phyloP scores from a whole-genome alignment of 2,113 vertebrate genomes.

The Lota lota region DNA sequence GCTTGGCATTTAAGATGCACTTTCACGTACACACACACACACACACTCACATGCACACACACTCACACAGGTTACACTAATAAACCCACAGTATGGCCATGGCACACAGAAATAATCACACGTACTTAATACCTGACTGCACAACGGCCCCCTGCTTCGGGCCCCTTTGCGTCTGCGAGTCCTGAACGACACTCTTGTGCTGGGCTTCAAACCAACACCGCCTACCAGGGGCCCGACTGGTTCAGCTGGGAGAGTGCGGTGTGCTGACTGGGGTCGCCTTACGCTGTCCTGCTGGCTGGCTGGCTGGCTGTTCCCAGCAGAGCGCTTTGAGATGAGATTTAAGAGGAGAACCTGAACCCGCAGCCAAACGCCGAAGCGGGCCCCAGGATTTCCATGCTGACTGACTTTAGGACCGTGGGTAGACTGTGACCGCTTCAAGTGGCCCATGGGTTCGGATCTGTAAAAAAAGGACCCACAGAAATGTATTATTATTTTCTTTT shows the following conservation, averaged over 20 bases:
- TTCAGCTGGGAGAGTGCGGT: no score
- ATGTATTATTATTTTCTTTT: neutral
- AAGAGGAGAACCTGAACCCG: neutral
- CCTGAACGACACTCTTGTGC: no score
- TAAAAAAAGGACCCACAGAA: neutral
- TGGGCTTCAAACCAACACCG: no score
- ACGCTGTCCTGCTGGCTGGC: neutral
- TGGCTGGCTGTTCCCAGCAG: neutral
- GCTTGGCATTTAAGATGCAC: neutral
- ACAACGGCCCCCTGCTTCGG: neutral
- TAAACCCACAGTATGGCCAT: neutral
- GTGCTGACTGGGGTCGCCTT: no score
- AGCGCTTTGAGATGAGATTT: neutral
- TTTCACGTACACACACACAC: neutral
- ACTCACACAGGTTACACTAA: conserved; percentile 10
- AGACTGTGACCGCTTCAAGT: neutral
- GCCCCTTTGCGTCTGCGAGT: no score
- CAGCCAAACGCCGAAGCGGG: neutral
- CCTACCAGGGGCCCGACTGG: no score
- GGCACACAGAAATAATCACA: conserved; percentile 5
- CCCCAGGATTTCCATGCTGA: neutral
- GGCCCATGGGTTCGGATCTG: neutral
- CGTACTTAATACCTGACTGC: conserved; percentile 42
- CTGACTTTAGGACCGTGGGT: neutral
- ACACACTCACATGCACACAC: neutral